Evolutionary conservation across 2,797 vertebrate genomes (phyloP).

Genomic region (Malacoraja senta): DNA sequence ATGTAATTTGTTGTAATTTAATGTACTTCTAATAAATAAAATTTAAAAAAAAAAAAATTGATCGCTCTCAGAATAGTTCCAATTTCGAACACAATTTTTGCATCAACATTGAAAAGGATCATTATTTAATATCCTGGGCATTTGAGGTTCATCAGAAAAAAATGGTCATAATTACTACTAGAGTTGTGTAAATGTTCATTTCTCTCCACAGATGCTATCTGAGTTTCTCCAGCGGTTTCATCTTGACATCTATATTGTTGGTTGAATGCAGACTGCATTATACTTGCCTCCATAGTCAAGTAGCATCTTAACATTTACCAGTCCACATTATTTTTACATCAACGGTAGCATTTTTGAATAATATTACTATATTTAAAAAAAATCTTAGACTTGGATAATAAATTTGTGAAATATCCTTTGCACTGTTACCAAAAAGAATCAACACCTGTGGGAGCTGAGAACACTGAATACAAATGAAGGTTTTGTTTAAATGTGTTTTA

Average conservation of each 20-base stretch:
- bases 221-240: too few relatives aligned
- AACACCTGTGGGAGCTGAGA: neutral
- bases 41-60: too few relatives aligned
- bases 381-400: neutral
- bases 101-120: neutral
- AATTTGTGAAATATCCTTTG: neutral
- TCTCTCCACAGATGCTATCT: neutral
- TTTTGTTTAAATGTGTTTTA: neutral
- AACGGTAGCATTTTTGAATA: neutral
- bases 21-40: too few relatives aligned
- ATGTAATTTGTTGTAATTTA: too few relatives aligned
- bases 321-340: neutral
- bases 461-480: neutral
- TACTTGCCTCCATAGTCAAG: neutral
- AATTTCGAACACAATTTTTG: neutral
- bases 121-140: neutral
- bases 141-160: neutral
- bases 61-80: neutral
- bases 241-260: neutral
- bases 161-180: neutral
- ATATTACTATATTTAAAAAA: neutral
- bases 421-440: neutral
- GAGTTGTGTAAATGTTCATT: neutral
- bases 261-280: neutral
- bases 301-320: neutral